These are phyloP conservation scores for Capreolus pygargus DNA, from an alignment of 2,113 vertebrate genomes.

Conservation along the genomic window DNA sequence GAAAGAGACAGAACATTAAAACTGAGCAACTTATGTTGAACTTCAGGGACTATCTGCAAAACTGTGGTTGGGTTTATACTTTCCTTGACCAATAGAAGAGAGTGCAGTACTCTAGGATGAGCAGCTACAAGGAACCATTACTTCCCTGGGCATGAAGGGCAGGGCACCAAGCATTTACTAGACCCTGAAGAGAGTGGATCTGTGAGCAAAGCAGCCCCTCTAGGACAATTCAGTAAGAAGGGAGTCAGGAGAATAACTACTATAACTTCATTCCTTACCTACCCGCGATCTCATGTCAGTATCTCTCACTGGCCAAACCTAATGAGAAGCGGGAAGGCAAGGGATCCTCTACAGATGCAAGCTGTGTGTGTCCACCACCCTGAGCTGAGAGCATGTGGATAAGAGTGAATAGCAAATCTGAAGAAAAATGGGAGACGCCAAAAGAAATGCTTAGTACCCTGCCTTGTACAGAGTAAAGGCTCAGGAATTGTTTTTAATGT, in stretches of 20 bases:
- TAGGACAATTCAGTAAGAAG: background rate
- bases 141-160: fast-evolving
- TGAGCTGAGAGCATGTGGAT: background rate
- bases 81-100: background rate
- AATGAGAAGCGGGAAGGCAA: background rate
- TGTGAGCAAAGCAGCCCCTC: background rate
- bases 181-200: background rate
- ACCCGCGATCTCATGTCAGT: background rate
- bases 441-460: background rate
- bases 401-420: background rate
- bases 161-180: background rate
- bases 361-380: background rate
- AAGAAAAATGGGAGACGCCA: background rate
- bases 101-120: background rate
- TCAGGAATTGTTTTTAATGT: background rate
- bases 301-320: background rate
- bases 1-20: background rate
- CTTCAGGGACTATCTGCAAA: background rate
- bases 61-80: background rate
- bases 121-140: background rate
- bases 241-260: background rate
- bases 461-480: background rate
- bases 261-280: background rate
- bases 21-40: background rate
- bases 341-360: background rate